These are phyloP conservation scores for Achroia grisella DNA, from an alignment of 1,140 invertebrate species.

Conservation along the genomic window DNA sequence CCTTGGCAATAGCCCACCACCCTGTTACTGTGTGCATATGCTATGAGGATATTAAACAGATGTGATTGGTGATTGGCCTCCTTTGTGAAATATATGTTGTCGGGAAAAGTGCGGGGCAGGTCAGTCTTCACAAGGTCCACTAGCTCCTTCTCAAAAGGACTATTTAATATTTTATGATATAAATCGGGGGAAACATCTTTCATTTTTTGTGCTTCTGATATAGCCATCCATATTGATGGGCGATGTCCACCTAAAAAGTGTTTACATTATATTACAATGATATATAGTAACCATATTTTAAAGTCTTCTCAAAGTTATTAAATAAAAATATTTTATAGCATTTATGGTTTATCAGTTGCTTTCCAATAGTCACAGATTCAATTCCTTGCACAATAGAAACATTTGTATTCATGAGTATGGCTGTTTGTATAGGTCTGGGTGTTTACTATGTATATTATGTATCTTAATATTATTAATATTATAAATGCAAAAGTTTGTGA, in stretches of 20 bases:
- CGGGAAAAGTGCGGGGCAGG: slow-evolving; percentile 92
- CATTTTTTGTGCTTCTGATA: slow-evolving; percentile 84
- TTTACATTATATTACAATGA: slow-evolving; percentile 7
- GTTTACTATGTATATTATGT: too few species aligned
- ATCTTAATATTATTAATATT: too few species aligned
- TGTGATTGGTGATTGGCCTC: slow-evolving; percentile 82
- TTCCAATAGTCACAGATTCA: too few species aligned
- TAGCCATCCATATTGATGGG: slow-evolving; percentile 85
- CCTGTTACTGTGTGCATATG: slow-evolving; percentile 92
- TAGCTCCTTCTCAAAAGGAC: slow-evolving; percentile 79
- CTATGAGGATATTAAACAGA: slow-evolving; percentile 88
- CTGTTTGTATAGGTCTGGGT: too few species aligned
- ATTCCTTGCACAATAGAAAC: too few species aligned
- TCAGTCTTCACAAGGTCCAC: slow-evolving; percentile 89
- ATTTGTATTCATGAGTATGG: too few species aligned
- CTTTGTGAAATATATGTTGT: slow-evolving; percentile 93
- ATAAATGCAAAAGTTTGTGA: too few species aligned
- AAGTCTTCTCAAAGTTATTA: too few species aligned
- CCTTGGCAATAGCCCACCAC: slow-evolving; percentile 95
- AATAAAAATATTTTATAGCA: too few species aligned
- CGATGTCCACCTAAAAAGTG: slow-evolving; percentile 78
- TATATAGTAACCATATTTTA: neutral
- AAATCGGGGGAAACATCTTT: slow-evolving; percentile 79
- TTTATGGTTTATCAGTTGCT: too few species aligned
- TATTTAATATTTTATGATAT: slow-evolving; percentile 80